A percentile compares a stretch with the other conserved stretches of the same genome.
Evolutionary conservation across 2,888 invertebrate genomes (phyloP).

Genomic region (Mactromeris polynyma): DNA sequence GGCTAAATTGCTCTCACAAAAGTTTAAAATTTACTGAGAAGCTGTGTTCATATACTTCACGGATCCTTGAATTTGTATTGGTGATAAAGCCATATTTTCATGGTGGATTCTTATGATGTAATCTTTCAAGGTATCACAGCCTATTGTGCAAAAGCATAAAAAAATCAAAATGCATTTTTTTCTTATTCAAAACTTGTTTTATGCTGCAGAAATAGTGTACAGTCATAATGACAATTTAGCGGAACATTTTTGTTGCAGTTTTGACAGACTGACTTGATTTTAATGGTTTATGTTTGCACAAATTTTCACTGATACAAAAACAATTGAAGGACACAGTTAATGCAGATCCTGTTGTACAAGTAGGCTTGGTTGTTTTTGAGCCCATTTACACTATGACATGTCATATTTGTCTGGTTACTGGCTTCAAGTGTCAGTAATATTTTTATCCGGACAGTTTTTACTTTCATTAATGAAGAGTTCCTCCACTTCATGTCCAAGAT

Average conservation of each 20-base stretch:
- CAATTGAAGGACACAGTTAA: slow-evolving; percentile 8
- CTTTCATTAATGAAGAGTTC: slow-evolving; percentile 9
- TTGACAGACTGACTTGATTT: slow-evolving; percentile 1
- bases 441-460: neutral
- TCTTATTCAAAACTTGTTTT: too few species aligned
- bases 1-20: slow-evolving; percentile 14
- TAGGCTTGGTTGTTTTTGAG: neutral
- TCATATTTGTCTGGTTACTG: slow-evolving; percentile 5
- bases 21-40: slow-evolving; percentile 21
- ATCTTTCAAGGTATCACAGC: neutral
- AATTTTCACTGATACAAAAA: slow-evolving; percentile 12
- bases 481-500: neutral
- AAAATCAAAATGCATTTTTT: neutral
- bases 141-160: neutral
- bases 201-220: neutral
- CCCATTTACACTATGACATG: slow-evolving; percentile 1
- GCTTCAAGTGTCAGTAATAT: slow-evolving; percentile 18
- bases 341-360: neutral
- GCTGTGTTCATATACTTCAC: slow-evolving; percentile 10
- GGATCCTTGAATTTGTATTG: neutral
- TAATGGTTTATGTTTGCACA: slow-evolving; percentile 13
- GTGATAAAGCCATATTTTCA: neutral
- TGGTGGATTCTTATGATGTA: neutral
- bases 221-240: neutral
- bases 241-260: neutral